A percentile compares a stretch with the other conserved stretches of the same genome.
phyloP scores from a whole-genome alignment of 2,888 invertebrate species.

The Orgyia antiqua region DNA sequence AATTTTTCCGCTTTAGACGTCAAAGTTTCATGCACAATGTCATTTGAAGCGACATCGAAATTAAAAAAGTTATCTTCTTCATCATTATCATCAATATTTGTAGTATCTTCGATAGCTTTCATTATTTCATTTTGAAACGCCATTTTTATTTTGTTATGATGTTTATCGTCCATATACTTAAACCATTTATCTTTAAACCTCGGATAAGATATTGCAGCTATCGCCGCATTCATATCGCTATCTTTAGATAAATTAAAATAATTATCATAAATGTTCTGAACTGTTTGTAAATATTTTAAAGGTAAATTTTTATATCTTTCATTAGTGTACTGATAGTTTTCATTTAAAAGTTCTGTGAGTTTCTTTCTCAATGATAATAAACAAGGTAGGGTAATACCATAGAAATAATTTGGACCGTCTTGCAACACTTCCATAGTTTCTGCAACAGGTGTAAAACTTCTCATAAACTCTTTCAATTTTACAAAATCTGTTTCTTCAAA shows the following conservation, averaged over 20 bases:
- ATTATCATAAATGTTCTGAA: background rate
- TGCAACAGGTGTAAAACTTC: background rate
- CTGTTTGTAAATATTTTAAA: background rate
- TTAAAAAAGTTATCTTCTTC: background rate
- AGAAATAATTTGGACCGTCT: background rate
- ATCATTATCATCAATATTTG: background rate
- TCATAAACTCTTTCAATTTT: background rate
- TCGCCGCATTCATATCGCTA: background rate
- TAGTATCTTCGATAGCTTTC: background rate
- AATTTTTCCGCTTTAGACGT: background rate
- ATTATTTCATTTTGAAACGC: background rate
- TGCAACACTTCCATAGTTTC: background rate
- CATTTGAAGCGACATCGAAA: background rate
- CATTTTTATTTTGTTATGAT: background rate
- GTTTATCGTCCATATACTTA: background rate
- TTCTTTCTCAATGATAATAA: background rate
- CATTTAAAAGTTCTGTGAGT: background rate
- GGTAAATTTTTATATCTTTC: too few species aligned
- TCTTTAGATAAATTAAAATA: background rate
- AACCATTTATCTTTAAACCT: slow-evolving; percentile 2
- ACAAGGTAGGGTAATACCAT: background rate
- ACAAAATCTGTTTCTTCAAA: background rate
- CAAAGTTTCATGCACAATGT: background rate
- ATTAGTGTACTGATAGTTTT: background rate
- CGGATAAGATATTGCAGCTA: slow-evolving; percentile 1